Evolutionary conservation across 2,113 vertebrate genomes (phyloP), one percentile per base, ranked within the genome.

Genomic region (Poeciliopsis prolifica): DNA sequence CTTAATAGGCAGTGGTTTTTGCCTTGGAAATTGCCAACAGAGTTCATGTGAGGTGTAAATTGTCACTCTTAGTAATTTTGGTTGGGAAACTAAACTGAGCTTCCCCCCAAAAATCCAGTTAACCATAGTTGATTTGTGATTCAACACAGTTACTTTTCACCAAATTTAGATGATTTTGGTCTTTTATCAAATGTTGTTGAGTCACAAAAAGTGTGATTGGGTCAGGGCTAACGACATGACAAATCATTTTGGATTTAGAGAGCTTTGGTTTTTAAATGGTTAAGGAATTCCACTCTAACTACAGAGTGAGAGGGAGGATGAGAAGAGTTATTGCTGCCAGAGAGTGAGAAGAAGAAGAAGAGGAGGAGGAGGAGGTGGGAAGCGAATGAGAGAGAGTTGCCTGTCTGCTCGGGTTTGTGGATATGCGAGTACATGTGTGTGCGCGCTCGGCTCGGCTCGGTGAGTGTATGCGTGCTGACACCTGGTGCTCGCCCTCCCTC

Each of bases 391-490:
- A 86, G 86, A 81, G 80, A 81, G 87, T 91, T 60, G 86, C 79
- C 71, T 87, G 86, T 89, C 79, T 92, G 86, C 70, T 15, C 67
- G 44, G 70, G 65, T 75, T 70, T 28, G 65, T 77, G 75, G 68
- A 44, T 24, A 82, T 75, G 75, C 29, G 65, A 83, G 86, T 80
- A 80, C 71, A 66, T 65, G 77, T 66, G 68, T 22, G 77, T 76
- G 79, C 28, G 31, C 9, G 35, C 35, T 35, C 33, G 33, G 33
- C 70, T 76, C 44, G 75, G 48, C 82, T 82, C 70, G 30, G 44
- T 87, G 84, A 86, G 86, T 89, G 86, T 87, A 85, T 89, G 87
- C 70, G 79, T 80, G 68, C 86, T 85, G 87, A 92, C 93, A 94
- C 92, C 91, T 93, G 89, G 87, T 42, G 85, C 91, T 91, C 65